phyloP scores from a whole-genome alignment of 2,113 vertebrate species.

The Euleptes europaea region DNA sequence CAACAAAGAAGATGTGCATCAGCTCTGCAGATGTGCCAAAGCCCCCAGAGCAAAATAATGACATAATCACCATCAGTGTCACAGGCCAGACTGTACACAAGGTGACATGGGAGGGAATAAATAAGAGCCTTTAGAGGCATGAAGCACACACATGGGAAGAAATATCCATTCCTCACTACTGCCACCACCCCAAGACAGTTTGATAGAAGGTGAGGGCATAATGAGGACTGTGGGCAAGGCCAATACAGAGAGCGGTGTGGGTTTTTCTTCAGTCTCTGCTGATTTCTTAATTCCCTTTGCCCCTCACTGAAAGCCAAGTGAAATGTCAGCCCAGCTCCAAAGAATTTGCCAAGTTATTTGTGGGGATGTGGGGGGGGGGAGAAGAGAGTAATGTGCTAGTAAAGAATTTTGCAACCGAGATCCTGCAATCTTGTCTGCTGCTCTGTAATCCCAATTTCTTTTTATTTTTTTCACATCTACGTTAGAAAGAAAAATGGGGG shows the following conservation, averaged over 20 bases:
- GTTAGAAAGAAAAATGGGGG: conserved; percentile 41
- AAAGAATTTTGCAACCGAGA: conserved; percentile 29
- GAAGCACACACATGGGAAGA: conserved; percentile 70
- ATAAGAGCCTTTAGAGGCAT: conserved; percentile 74
- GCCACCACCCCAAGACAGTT: conserved; percentile 49
- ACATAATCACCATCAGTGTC: conserved; percentile 99
- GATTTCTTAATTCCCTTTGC: conserved; percentile 57
- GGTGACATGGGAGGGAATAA: conserved; percentile 89
- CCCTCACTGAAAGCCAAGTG: conserved; percentile 59
- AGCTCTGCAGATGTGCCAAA: conserved; percentile 91
- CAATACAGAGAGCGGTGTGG: conserved; percentile 54
- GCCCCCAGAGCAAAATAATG: conserved; percentile 95
- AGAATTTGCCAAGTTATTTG: conserved; percentile 55
- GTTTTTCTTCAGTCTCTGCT: conserved; percentile 44
- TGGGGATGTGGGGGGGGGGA: background rate
- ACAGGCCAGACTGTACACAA: conserved; percentile 96
- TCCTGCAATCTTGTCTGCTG: conserved; percentile 18
- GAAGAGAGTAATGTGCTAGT: background rate
- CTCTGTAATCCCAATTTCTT: conserved; percentile 34
- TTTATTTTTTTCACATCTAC: conserved; percentile 57
- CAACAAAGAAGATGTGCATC: conserved; percentile 88
- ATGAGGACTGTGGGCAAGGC: conserved; percentile 57
- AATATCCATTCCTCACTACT: conserved; percentile 57
- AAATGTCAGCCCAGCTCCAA: conserved; percentile 57
- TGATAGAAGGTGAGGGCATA: conserved; percentile 36